Percentiles rank a stretch among this genome's conserved stretches.
Evolutionary conservation across 2,888 invertebrate genomes (phyloP).

Genomic region (Apotomis turbidana): DNA sequence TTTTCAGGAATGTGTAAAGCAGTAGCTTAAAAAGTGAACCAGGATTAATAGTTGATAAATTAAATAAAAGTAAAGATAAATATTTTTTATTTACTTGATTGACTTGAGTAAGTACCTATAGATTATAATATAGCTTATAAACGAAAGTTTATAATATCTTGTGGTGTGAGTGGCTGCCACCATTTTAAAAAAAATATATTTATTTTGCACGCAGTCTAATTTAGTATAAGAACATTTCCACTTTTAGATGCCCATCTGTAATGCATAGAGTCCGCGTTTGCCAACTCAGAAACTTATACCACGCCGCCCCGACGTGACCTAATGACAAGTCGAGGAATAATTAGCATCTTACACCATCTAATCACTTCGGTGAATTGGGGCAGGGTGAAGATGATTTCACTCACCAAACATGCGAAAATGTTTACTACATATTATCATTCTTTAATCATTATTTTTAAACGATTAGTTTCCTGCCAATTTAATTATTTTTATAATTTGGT

Average conservation of each 20-base stretch:
- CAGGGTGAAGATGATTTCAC: slow-evolving; percentile 5
- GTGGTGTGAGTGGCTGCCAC: neutral
- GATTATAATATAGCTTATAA: too few species aligned
- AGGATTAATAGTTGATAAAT: too few species aligned
- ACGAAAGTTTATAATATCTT: neutral
- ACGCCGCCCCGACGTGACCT: neutral
- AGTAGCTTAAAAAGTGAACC: too few species aligned
- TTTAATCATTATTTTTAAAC: too few species aligned
- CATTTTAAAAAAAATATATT: neutral
- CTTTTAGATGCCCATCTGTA: neutral
- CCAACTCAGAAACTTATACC: neutral
- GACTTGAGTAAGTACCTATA: too few species aligned
- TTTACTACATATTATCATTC: neutral
- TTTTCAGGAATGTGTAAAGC: too few species aligned
- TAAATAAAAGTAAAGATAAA: too few species aligned
- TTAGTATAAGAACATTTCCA: neutral
- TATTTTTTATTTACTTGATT: too few species aligned
- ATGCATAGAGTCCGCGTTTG: neutral
- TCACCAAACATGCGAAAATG: neutral
- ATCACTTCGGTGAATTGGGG: slow-evolving; percentile 9
- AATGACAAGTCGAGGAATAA: slow-evolving; percentile 1
- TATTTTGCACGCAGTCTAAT: neutral
- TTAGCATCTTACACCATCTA: slow-evolving; percentile 10
- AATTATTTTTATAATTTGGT: too few species aligned
- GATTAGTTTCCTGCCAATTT: too few species aligned